phyloP scores from a whole-genome alignment of 2,113 vertebrate genomes.

The Chunga burmeisteri region DNA sequence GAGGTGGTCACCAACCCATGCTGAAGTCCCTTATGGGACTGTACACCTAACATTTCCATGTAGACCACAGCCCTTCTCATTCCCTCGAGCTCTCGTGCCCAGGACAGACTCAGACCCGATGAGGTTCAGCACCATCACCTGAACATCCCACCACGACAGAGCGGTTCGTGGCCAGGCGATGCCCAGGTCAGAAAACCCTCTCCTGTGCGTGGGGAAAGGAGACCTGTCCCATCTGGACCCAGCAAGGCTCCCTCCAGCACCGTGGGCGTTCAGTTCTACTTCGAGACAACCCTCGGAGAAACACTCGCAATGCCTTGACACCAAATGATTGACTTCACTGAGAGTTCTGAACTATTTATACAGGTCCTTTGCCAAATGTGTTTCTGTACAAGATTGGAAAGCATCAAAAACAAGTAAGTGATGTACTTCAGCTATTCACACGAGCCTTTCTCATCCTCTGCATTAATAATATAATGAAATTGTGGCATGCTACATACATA shows the following conservation, averaged over 20 bases:
- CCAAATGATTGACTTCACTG: not conserved
- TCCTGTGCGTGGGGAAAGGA: not conserved
- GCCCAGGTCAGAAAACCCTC: not conserved
- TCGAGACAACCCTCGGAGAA: not conserved
- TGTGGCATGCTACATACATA: not conserved
- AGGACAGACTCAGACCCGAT: too few relatives aligned
- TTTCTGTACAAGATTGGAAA: not conserved
- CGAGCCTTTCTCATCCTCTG: not conserved
- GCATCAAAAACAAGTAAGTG: not conserved
- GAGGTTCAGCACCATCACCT: not conserved
- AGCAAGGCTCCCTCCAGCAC: not conserved
- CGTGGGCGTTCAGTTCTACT: not conserved
- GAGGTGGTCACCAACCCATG: not conserved
- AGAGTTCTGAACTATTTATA: not conserved
- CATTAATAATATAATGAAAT: constrained; percentile 39
- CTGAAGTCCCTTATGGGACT: too few relatives aligned
- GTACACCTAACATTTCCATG: not conserved
- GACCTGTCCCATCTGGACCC: not conserved
- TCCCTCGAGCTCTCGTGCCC: not conserved
- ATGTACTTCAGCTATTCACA: not conserved
- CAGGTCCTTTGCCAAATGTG: not conserved
- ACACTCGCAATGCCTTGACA: not conserved
- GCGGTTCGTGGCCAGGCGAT: not conserved
- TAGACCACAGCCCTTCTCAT: too few relatives aligned
- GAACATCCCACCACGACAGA: accelerated